These are phyloP conservation scores for Acanthis flammea DNA, from an alignment of 2,797 vertebrate genomes.

Conservation along the genomic window DNA sequence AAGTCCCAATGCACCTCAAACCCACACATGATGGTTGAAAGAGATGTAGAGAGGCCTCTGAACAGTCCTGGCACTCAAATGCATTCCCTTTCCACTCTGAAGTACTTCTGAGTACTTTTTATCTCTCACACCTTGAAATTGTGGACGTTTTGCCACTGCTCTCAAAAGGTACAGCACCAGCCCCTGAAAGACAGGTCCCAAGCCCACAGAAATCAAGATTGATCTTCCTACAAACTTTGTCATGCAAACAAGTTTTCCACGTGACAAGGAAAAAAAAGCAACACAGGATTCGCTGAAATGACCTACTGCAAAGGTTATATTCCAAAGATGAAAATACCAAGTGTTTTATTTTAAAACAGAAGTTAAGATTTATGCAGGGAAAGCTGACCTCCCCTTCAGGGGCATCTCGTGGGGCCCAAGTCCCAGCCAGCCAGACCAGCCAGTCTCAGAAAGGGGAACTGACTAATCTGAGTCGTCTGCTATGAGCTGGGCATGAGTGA, in stretches of 20 bases:
- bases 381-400: neutral
- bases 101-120: neutral
- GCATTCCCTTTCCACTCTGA: neutral
- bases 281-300: neutral
- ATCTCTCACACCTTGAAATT: neutral
- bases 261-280: neutral
- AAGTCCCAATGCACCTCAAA: neutral
- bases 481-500: conserved; percentile 16
- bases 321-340: neutral
- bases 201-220: neutral
- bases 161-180: neutral
- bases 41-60: neutral
- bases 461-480: neutral
- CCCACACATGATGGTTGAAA: neutral
- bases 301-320: neutral
- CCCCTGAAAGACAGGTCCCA: neutral
- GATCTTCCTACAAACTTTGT: neutral
- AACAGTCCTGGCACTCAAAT: neutral
- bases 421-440: neutral
- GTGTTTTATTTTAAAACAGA: neutral
- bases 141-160: neutral
- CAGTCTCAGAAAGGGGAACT: conserved; percentile 23
- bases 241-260: neutral
- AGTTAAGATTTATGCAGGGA: neutral
- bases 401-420: neutral